A percentile compares a stretch with the other conserved stretches of the same genome.
Evolutionary conservation across 2,113 vertebrate species (phyloP).

Genomic region (Syrrhaptes paradoxus): DNA sequence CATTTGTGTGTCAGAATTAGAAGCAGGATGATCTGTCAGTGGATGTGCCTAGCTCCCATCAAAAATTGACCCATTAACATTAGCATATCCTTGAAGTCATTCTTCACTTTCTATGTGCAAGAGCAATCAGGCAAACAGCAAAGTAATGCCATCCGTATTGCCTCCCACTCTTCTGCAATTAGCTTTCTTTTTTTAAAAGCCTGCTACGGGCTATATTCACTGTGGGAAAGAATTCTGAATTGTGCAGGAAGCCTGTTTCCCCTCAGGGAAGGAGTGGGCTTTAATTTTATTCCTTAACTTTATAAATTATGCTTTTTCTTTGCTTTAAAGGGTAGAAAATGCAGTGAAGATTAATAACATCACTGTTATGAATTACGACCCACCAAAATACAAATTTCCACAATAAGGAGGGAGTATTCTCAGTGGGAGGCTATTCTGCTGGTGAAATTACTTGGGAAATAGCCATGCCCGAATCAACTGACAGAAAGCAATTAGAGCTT

Average conservation of each 20-base stretch:
- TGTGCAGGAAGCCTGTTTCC: conserved; percentile 15
- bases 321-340: conserved; percentile 35
- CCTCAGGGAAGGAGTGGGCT: background rate
- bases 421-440: background rate
- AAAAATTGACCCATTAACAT: background rate
- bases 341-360: conserved; percentile 10
- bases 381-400: conserved; percentile 2
- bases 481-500: conserved; percentile 49
- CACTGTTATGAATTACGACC: conserved; percentile 28
- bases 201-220: background rate
- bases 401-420: conserved; percentile 4
- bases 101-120: background rate
- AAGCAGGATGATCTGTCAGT: background rate
- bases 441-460: conserved; percentile 39
- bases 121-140: background rate
- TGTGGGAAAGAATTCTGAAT: background rate
- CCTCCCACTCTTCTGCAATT: background rate
- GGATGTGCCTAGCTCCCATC: rapidly evolving
- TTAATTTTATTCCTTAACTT: conserved; percentile 21
- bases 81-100: background rate
- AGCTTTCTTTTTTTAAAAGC: background rate
- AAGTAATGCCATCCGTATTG: background rate
- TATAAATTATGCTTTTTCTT: background rate
- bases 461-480: background rate
- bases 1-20: conserved; percentile 7